Conservation (phyloP, 2,797 vertebrate genomes). For the Megalops cyprinoides region DNA sequence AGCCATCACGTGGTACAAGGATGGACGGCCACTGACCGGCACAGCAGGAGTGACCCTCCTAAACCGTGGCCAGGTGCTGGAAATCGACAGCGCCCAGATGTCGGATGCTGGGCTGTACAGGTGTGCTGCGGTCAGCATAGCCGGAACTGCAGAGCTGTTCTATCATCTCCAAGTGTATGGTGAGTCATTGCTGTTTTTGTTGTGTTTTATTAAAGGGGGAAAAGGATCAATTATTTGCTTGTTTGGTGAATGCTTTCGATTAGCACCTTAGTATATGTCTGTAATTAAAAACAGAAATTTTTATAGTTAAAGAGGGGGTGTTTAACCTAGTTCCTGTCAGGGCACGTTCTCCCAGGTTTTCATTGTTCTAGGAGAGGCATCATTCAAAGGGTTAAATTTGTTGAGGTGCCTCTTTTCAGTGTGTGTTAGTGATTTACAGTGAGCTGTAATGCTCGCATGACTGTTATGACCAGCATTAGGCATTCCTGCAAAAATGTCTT, state of each 20-base stretch:
- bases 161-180: constrained; percentile 89
- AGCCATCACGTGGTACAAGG: constrained; percentile 93
- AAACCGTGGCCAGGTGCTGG: constrained; percentile 80
- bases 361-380: too few relatives aligned
- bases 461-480: too few relatives aligned
- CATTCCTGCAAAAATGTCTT: too few relatives aligned
- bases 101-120: constrained; percentile 86
- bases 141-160: constrained; percentile 80
- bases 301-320: too few relatives aligned
- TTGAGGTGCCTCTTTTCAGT: too few relatives aligned
- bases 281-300: neutral
- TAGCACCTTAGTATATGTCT: neutral
- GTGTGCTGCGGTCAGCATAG: constrained; percentile 87
- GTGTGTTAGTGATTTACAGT: too few relatives aligned
- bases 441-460: too few relatives aligned
- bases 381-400: too few relatives aligned
- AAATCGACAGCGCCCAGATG: constrained; percentile 82
- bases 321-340: too few relatives aligned
- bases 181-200: constrained; percentile 61
- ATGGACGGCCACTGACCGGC: constrained; percentile 73
- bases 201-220: neutral
- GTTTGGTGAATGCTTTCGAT: neutral
- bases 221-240: neutral
- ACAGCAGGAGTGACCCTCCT: constrained; percentile 70
- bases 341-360: too few relatives aligned